Conservation (phyloP, 2,113 vertebrate genomes). For the Melanotaenia duboulayi region DNA sequence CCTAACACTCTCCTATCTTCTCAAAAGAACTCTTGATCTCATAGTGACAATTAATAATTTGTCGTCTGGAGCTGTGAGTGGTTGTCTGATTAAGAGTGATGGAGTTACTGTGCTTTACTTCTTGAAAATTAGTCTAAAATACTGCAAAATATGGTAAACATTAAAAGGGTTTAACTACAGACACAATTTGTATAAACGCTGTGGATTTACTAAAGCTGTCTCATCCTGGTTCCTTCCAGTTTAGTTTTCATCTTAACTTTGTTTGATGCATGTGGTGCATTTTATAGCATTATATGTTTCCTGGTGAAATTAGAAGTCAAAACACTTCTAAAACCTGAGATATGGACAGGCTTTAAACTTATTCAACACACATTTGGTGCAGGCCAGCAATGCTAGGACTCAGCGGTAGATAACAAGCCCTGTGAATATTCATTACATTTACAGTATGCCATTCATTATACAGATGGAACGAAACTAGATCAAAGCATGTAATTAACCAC, state of each 20-base stretch:
- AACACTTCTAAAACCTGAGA: constrained; percentile 10
- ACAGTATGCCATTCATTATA: constrained; percentile 50
- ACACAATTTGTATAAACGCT: no score
- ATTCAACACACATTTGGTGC: not conserved
- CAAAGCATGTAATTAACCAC: constrained; percentile 70
- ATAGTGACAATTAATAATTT: no score
- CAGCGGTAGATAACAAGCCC: constrained; percentile 12
- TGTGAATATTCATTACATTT: constrained; percentile 65
- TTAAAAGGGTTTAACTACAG: not conserved
- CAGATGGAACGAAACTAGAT: constrained; percentile 64
- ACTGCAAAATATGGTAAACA: not conserved
- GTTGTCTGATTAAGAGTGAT: no score
- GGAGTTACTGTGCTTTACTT: no score
- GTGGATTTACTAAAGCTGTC: no score
- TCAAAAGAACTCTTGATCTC: no score
- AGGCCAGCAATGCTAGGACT: constrained; percentile 6
- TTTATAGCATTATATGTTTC: constrained; percentile 14
- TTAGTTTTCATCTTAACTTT: constrained; percentile 5
- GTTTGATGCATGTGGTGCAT: not conserved
- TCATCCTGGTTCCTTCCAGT: not conserved
- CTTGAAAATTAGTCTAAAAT: not conserved
- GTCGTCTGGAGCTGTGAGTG: no score
- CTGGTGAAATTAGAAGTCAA: constrained; percentile 33
- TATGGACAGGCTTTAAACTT: not conserved
- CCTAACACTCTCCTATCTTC: no score